Conservation (phyloP, 2,888 invertebrate species). For the Ichneumon xanthorius region DNA sequence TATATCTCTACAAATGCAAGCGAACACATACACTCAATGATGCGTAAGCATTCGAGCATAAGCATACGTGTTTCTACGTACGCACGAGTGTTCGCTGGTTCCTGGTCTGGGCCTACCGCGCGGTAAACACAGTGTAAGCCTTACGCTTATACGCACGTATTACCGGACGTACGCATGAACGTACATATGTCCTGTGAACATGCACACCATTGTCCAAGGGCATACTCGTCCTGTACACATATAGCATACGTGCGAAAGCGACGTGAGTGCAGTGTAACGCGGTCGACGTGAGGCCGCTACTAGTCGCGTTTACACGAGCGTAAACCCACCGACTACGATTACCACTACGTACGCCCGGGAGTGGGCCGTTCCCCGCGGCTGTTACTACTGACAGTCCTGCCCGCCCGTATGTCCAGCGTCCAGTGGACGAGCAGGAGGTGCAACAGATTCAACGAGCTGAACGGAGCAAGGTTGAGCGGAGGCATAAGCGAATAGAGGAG, state of each 20-base stretch:
- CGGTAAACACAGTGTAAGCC: conserved; percentile 52
- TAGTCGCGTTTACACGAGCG: conserved; percentile 72
- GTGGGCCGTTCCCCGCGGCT: conserved; percentile 25
- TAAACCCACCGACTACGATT: conserved; percentile 61
- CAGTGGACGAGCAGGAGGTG: conserved; percentile 32
- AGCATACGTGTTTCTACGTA: conserved; percentile 57
- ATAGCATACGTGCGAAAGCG: conserved; percentile 34
- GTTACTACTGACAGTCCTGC: conserved; percentile 38
- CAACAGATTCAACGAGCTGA: not conserved
- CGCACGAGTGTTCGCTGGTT: conserved; percentile 42
- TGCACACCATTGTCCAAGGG: conserved; percentile 37
- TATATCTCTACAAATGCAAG: conserved; percentile 21
- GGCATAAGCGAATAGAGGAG: not conserved
- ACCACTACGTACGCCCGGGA: conserved; percentile 12
- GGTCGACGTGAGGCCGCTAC: conserved; percentile 73
- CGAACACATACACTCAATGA: conserved; percentile 39
- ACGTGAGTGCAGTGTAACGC: conserved; percentile 65
- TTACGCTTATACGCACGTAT: conserved; percentile 60
- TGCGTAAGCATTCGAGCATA: conserved; percentile 59
- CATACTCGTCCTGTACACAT: conserved; percentile 17
- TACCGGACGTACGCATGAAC: conserved; percentile 55
- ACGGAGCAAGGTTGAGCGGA: not conserved
- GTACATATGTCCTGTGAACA: conserved; percentile 31
- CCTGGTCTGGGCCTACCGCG: conserved; percentile 37
- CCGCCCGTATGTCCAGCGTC: conserved; percentile 4